A percentile compares a stretch with the other conserved stretches of the same genome.
Evolutionary conservation across 2,113 vertebrate species (phyloP).

Genomic region (Neogobius melanostomus): DNA sequence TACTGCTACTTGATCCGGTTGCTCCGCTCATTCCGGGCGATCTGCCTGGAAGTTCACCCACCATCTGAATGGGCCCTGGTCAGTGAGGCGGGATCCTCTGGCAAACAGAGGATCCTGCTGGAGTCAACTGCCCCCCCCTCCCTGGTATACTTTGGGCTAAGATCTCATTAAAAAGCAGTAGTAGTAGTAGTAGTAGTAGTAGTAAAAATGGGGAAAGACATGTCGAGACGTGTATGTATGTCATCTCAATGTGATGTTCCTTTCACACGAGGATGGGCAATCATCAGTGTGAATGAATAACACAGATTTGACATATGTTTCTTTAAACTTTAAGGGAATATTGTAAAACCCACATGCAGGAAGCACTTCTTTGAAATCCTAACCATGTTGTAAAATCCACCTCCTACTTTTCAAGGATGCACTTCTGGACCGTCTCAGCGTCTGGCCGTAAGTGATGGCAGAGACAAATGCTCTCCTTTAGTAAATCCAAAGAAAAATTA

Average conservation of each 20-base stretch:
- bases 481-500: neutral
- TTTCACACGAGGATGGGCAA: constrained; percentile 19
- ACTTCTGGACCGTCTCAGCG: neutral
- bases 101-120: too few relatives aligned
- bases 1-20: too few relatives aligned
- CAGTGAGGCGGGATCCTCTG: too few relatives aligned
- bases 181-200: too few relatives aligned
- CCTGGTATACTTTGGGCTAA: too few relatives aligned
- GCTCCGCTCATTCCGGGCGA: too few relatives aligned
- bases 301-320: neutral
- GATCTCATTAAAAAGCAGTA: too few relatives aligned
- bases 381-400: neutral
- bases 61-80: too few relatives aligned
- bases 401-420: neutral
- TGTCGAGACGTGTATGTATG: neutral
- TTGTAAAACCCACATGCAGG: neutral
- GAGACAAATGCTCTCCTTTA: neutral
- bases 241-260: neutral
- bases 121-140: too few relatives aligned
- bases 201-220: neutral
- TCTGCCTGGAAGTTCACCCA: too few relatives aligned
- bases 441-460: neutral
- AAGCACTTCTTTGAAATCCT: neutral
- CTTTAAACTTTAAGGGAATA: neutral
- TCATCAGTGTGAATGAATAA: neutral